Evolutionary conservation across 1,140 invertebrate species (phyloP).

Genomic region (Dinothrombium tinctorium): DNA sequence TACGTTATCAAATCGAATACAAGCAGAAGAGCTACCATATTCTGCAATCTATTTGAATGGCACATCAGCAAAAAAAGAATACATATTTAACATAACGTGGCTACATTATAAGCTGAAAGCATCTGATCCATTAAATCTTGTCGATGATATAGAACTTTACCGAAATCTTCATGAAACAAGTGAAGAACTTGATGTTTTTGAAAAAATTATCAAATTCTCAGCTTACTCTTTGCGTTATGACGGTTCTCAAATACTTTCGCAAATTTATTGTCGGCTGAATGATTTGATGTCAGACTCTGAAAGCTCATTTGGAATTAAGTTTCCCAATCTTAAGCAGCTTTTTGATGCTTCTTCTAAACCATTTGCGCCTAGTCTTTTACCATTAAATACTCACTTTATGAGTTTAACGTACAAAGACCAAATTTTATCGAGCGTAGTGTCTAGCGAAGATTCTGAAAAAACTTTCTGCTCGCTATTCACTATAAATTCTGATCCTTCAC

Average conservation of each 20-base stretch:
- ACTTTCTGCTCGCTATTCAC: slow-evolving; percentile 7
- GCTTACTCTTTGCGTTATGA: slow-evolving; percentile 1
- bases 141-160: background rate
- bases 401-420: too few relatives aligned
- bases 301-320: background rate
- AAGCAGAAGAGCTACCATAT: too few relatives aligned
- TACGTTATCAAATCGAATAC: too few relatives aligned
- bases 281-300: background rate
- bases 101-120: background rate
- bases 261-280: background rate
- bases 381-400: slow-evolving; percentile 2
- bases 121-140: background rate
- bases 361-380: background rate
- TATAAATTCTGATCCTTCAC: slow-evolving; percentile 27
- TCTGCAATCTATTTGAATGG: too few relatives aligned
- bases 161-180: background rate
- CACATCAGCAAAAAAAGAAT: too few relatives aligned
- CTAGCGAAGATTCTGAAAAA: background rate
- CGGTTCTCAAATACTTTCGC: background rate
- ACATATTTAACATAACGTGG: background rate
- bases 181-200: background rate
- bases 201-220: background rate
- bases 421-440: too few relatives aligned
- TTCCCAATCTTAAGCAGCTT: background rate
- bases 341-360: background rate